Evolutionary conservation across 2,113 vertebrate species (phyloP).

Genomic region (Caloenas nicobarica): DNA sequence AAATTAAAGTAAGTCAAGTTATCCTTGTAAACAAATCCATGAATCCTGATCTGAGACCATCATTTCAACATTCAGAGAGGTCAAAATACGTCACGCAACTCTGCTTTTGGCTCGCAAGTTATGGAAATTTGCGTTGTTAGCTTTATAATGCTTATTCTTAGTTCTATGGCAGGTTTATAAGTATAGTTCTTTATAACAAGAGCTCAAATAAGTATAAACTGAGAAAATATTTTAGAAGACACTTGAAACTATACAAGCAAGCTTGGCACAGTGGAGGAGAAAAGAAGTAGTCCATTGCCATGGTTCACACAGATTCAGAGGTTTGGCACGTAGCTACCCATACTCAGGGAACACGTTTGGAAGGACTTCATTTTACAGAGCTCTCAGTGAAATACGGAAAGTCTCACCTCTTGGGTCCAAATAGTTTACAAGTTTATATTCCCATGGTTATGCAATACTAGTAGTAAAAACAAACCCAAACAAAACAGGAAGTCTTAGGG

Average conservation of each 20-base stretch:
- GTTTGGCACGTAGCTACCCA: neutral
- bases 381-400: neutral
- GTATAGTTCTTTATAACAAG: neutral
- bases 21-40: neutral
- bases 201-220: neutral
- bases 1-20: neutral
- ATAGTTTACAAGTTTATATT: neutral
- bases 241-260: neutral
- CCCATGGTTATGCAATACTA: neutral
- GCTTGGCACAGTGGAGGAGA: neutral
- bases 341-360: neutral
- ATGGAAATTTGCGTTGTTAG: neutral
- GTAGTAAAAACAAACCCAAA: neutral
- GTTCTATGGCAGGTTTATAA: neutral
- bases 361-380: neutral
- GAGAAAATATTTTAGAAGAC: neutral
- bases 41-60: neutral
- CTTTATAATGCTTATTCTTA: neutral
- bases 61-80: neutral
- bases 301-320: neutral
- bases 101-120: neutral
- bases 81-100: neutral
- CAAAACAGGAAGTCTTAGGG: neutral
- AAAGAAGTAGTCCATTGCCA: neutral
- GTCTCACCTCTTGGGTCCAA: neutral